Evolutionary conservation across 2,113 vertebrate species (phyloP).

Genomic region (Beaufortia kweichowensis): DNA sequence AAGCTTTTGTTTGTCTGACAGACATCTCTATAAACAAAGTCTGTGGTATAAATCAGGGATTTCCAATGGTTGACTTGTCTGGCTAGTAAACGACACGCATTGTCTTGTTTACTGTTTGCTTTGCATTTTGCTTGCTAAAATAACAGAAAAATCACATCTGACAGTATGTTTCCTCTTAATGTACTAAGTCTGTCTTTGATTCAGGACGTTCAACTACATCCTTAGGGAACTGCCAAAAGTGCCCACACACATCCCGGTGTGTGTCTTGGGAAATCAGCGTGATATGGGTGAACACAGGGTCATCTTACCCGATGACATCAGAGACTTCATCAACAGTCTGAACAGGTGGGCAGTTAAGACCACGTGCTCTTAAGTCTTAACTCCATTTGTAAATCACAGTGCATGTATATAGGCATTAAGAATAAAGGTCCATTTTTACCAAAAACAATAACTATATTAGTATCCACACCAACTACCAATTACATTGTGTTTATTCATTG

Average conservation of each 20-base stretch:
- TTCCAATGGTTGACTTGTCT: no score
- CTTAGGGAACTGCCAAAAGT: constrained; percentile 85
- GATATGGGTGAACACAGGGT: constrained; percentile 89
- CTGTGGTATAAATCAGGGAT: neutral
- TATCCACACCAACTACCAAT: no score
- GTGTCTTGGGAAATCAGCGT: constrained; percentile 84
- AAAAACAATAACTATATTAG: no score
- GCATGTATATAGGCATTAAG: no score
- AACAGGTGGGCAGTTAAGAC: constrained; percentile 71
- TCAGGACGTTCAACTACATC: constrained; percentile 86
- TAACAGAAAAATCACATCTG: neutral
- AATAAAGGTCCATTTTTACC: no score
- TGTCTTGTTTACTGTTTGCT: neutral
- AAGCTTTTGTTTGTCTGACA: neutral
- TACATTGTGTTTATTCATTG: no score
- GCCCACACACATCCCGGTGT: constrained; percentile 83
- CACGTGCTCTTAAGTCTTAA: neutral
- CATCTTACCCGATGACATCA: constrained; percentile 79
- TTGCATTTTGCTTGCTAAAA: neutral
- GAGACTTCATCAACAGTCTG: constrained; percentile 76
- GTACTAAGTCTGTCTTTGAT: constrained; percentile 4
- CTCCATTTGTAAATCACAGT: neutral
- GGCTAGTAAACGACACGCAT: neutral
- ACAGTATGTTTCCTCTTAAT: neutral
- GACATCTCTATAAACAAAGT: neutral